Conservation (phyloP, 2,113 vertebrate genomes). For the Shinisaurus crocodilurus region DNA sequence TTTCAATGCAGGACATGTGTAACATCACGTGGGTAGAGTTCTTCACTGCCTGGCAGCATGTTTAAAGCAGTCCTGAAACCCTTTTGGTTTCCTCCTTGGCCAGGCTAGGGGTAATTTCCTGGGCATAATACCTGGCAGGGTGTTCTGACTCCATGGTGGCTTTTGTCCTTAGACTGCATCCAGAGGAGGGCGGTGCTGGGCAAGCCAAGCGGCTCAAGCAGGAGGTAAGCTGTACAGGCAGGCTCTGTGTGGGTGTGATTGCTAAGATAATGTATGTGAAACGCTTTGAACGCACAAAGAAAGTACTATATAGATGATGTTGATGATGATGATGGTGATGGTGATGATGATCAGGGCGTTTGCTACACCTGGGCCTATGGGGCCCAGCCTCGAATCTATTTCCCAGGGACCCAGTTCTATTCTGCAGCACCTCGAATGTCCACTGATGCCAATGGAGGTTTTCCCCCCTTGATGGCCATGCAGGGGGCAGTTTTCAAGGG, state of each 20-base stretch:
- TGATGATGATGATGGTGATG: too few species aligned
- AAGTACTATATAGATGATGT: neutral
- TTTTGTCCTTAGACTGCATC: conserved; percentile 76
- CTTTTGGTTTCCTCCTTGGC: neutral
- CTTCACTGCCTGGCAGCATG: neutral
- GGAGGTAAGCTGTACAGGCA: conserved; percentile 80
- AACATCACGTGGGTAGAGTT: neutral
- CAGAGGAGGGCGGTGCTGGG: conserved; percentile 74
- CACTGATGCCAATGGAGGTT: too few species aligned
- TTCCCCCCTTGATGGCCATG: too few species aligned
- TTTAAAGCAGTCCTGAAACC: neutral
- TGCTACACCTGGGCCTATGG: too few species aligned
- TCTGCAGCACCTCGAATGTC: too few species aligned
- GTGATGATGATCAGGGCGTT: too few species aligned
- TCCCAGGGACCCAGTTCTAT: too few species aligned
- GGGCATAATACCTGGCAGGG: neutral
- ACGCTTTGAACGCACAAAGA: neutral
- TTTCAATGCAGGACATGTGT: neutral
- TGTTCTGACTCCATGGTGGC: neutral
- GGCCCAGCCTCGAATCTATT: too few species aligned
- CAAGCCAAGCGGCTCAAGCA: conserved; percentile 87
- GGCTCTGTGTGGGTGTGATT: too few species aligned
- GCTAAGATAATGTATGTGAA: neutral
- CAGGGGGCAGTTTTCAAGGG: too few species aligned
- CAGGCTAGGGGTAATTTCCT: neutral